A percentile compares a stretch with the other conserved stretches of the same genome.
phyloP scores from a whole-genome alignment of 2,888 invertebrate species.

The Gastracanthus pulcherrimus region DNA sequence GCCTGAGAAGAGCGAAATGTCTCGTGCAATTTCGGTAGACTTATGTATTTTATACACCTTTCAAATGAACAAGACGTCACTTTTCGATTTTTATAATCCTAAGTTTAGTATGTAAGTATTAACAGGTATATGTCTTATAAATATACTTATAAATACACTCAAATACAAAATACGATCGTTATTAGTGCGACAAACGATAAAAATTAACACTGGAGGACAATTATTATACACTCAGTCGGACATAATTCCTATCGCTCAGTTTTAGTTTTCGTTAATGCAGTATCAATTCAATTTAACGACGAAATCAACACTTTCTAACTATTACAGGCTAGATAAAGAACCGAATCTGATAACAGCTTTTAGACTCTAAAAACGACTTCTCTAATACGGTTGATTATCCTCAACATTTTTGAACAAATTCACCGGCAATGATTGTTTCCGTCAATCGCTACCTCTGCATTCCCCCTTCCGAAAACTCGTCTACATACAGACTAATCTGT shows the following conservation, averaged over 20 bases:
- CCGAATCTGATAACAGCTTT: slow-evolving; percentile 2
- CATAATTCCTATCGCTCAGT: slow-evolving; percentile 11
- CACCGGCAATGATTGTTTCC: background rate
- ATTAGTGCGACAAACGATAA: slow-evolving; percentile 2
- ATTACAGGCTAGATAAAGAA: background rate
- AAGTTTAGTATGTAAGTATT: background rate
- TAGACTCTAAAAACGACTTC: slow-evolving; percentile 11
- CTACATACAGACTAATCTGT: background rate
- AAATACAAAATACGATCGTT: slow-evolving; percentile 21
- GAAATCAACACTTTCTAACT: background rate
- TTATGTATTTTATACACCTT: background rate
- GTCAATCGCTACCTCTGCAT: background rate
- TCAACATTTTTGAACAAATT: background rate
- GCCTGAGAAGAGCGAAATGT: background rate
- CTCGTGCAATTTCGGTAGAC: background rate
- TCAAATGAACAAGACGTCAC: background rate
- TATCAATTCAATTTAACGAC: background rate
- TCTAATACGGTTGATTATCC: background rate
- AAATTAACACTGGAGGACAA: slow-evolving; percentile 8
- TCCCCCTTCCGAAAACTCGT: background rate
- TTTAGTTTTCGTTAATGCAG: background rate
- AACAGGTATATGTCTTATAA: background rate
- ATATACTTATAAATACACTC: slow-evolving; percentile 11
- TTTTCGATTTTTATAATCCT: background rate
- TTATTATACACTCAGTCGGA: background rate